phyloP scores from a whole-genome alignment of 2,888 invertebrate species.

The Hypercompe scribonia region DNA sequence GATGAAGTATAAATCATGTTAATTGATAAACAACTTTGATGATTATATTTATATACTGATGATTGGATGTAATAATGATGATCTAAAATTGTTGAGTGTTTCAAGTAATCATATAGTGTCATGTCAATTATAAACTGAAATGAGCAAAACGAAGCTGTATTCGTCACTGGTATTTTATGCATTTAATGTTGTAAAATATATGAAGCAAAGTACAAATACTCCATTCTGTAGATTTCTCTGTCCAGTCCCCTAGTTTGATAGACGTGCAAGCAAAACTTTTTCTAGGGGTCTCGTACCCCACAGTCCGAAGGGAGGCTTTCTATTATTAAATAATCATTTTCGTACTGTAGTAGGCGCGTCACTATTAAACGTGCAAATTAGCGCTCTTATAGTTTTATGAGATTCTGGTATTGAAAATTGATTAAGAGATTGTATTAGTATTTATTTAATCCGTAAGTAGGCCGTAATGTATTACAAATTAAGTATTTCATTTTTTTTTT shows the following conservation, averaged over 20 bases:
- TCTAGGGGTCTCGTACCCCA: conserved; percentile 76
- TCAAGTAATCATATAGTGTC: not conserved
- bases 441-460: no score
- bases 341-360: conserved; percentile 70
- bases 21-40: not conserved
- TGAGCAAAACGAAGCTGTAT: not conserved
- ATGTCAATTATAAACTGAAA: not conserved
- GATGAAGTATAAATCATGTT: not conserved
- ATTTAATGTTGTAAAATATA: not conserved
- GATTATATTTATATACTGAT: not conserved
- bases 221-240: conserved; percentile 46
- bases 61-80: not conserved
- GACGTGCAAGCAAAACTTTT: conserved; percentile 79
- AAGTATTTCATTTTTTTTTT: not conserved
- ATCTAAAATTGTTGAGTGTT: not conserved
- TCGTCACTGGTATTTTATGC: not conserved
- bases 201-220: conserved; percentile 1
- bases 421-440: no score
- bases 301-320: conserved; percentile 65
- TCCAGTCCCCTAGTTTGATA: conserved; percentile 72
- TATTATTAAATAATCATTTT: conserved; percentile 84
- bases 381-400: conserved; percentile 56
- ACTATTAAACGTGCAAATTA: conserved; percentile 73
- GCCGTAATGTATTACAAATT: not conserved
- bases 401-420: conserved; percentile 38